phyloP scores from a whole-genome alignment of 2,888 invertebrate species.

The Stenodera caucasica region DNA sequence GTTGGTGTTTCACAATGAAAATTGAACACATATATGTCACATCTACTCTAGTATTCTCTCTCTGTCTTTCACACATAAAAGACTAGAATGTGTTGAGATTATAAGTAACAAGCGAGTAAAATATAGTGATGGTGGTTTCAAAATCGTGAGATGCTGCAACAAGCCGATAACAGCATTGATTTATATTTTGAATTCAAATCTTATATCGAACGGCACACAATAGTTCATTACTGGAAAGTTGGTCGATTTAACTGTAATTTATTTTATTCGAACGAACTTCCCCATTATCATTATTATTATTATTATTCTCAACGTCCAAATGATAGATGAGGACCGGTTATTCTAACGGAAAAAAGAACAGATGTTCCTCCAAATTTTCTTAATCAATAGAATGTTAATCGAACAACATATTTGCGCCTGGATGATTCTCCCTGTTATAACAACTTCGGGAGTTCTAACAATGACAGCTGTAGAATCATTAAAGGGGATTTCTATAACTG shows the following conservation, averaged over 20 bases:
- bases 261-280: background rate
- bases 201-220: background rate
- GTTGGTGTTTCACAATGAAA: background rate
- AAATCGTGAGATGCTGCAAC: background rate
- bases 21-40: constrained; percentile 3
- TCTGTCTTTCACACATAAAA: background rate
- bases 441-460: no score
- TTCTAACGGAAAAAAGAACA: no score
- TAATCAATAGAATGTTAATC: no score
- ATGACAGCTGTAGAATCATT: no score
- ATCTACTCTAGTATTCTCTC: background rate
- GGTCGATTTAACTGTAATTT: background rate
- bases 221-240: background rate
- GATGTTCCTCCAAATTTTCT: no score
- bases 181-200: background rate
- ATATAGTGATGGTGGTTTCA: background rate
- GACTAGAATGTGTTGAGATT: background rate
- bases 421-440: no score
- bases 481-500: no score
- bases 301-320: no score
- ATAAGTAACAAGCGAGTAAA: background rate
- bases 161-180: background rate
- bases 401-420: no score
- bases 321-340: no score
- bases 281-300: no score